phyloP scores from a whole-genome alignment of 2,113 vertebrate species.

The human region DNA sequence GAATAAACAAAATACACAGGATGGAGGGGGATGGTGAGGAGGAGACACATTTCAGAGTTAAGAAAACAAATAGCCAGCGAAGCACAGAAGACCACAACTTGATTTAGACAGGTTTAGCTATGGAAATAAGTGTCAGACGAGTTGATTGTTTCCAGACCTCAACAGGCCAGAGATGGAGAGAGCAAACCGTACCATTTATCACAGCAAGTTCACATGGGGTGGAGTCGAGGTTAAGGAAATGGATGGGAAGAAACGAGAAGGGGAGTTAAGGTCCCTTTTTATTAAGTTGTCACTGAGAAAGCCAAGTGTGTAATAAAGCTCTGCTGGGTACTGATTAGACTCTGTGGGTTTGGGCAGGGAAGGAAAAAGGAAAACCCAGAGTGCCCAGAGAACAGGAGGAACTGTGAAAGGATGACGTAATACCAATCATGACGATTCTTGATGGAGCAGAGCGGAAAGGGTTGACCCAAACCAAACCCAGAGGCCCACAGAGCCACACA shows the following conservation, averaged over 20 bases:
- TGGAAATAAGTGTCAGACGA: constrained; percentile 67
- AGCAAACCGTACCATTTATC: constrained; percentile 68
- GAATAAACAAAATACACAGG: constrained; percentile 66
- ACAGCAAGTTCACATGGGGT: constrained; percentile 72
- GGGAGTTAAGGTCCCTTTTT: constrained; percentile 74
- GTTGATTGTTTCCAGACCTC: constrained; percentile 81
- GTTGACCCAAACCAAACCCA: neutral
- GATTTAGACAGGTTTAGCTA: constrained; percentile 72
- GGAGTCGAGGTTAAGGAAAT: constrained; percentile 66
- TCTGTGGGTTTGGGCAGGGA: constrained; percentile 55
- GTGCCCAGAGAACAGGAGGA: neutral
- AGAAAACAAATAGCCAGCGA: constrained; percentile 71
- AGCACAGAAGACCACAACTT: constrained; percentile 48
- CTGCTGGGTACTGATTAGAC: constrained; percentile 64
- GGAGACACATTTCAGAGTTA: constrained; percentile 64
- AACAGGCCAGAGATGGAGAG: constrained; percentile 48
- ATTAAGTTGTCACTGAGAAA: constrained; percentile 80
- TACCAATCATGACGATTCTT: neutral
- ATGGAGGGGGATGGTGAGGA: neutral
- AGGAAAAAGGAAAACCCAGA: constrained; percentile 50
- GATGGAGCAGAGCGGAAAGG: neutral
- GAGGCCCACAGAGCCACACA: neutral
- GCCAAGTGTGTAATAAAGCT: constrained; percentile 73
- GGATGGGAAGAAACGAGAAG: constrained; percentile 72
- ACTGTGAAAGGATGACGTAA: neutral